These are phyloP conservation scores for Pinctada fucata DNA, from an alignment of 2,888 invertebrate species.

Conservation along the genomic window DNA sequence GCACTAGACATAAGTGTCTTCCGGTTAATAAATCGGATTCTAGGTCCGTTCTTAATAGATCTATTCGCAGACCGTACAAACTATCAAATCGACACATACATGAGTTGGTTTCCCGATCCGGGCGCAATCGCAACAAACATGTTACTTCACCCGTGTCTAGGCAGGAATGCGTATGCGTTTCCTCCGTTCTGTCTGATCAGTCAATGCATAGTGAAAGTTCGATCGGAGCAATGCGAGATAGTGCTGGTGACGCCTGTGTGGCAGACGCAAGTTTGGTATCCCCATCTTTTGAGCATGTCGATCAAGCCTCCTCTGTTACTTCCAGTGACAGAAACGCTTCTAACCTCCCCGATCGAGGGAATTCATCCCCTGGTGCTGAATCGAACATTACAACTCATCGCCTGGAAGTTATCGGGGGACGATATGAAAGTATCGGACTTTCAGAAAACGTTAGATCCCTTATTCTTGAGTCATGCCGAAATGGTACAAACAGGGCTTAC, in stretches of 20 bases:
- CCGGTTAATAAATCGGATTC: background rate
- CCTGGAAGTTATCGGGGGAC: conserved; percentile 28
- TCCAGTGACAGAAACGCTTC: background rate
- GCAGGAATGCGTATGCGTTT: background rate
- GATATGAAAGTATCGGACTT: conserved; percentile 15
- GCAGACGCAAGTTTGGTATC: background rate
- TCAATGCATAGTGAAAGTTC: background rate
- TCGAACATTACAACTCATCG: conserved; percentile 14
- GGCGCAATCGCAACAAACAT: background rate
- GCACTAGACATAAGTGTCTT: background rate
- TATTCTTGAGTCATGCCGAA: background rate
- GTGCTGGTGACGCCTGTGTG: background rate
- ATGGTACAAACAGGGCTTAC: conserved; percentile 22
- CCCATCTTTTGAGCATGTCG: background rate
- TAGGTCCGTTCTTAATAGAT: background rate
- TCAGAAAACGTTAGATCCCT: conserved; percentile 24
- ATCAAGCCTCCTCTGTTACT: background rate
- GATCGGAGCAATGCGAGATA: background rate
- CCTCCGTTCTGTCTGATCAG: background rate
- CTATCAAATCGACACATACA: background rate
- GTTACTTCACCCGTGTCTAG: background rate
- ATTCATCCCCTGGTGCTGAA: conserved; percentile 20
- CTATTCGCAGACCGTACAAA: conserved; percentile 3
- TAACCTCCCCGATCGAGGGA: background rate
- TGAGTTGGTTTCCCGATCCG: background rate